Conservation (phyloP, 2,797 vertebrate species). For the Sebastes oblongus region DNA sequence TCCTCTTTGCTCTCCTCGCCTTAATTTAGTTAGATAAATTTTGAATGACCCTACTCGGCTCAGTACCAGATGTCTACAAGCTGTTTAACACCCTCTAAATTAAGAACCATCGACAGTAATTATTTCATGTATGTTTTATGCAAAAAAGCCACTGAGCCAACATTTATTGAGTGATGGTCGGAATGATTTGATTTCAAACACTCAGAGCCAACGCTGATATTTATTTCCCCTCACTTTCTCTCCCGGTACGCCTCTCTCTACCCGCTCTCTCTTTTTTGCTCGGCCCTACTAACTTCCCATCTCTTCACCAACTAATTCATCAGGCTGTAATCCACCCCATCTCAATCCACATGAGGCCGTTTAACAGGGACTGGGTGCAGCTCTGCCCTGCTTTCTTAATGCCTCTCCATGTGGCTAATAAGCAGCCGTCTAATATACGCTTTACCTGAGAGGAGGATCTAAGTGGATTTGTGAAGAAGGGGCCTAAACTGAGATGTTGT, state of each 20-base stretch:
- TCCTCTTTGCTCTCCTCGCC: conserved; percentile 58
- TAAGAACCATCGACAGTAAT: conserved; percentile 97
- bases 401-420: conserved; percentile 78
- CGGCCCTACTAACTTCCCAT: conserved; percentile 48
- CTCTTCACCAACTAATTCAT: conserved; percentile 75
- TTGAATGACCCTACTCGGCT: conserved; percentile 98
- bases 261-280: conserved; percentile 18
- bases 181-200: conserved; percentile 82
- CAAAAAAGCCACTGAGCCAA: conserved; percentile 89
- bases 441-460: conserved; percentile 78
- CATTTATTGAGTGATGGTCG: conserved; percentile 90
- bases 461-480: conserved; percentile 74
- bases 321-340: conserved; percentile 74
- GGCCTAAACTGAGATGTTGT: conserved; percentile 76
- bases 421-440: conserved; percentile 75
- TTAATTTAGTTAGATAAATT: conserved; percentile 99
- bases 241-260: conserved; percentile 26
- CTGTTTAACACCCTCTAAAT: conserved; percentile 99
- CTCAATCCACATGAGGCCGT: conserved; percentile 72
- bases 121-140: conserved; percentile 98
- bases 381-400: conserved; percentile 74
- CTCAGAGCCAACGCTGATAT: conserved; percentile 59
- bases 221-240: conserved; percentile 60
- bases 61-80: conserved; percentile 99
- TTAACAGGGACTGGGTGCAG: conserved; percentile 75